Percentiles rank a stretch among this genome's conserved stretches.
These are phyloP conservation scores for Clinocottus analis DNA, from an alignment of 2,113 vertebrate species.

Conservation along the genomic window DNA sequence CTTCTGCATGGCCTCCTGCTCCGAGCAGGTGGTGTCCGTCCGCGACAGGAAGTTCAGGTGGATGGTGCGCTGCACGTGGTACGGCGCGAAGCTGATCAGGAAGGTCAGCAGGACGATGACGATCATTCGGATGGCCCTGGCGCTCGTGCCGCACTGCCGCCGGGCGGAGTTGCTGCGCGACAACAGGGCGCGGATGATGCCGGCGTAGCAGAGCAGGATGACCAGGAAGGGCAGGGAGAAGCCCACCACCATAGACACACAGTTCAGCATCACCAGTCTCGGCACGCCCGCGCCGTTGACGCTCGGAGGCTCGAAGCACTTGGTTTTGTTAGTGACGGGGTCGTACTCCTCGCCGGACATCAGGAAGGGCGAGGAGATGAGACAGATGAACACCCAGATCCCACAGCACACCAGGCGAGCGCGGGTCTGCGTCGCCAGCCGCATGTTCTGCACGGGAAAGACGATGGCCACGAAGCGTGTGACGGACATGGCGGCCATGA, in stretches of 20 bases:
- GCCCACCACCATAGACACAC: slow-evolving; percentile 88
- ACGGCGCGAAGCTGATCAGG: slow-evolving; percentile 92
- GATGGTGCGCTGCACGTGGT: slow-evolving; percentile 92
- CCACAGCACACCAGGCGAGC: slow-evolving; percentile 82
- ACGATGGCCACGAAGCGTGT: slow-evolving; percentile 96
- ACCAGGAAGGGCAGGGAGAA: slow-evolving; percentile 90
- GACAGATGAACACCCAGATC: slow-evolving; percentile 92
- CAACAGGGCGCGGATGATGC: slow-evolving; percentile 88
- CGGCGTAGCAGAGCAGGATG: slow-evolving; percentile 91
- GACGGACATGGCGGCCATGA: slow-evolving; percentile 97
- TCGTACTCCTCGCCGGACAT: slow-evolving; percentile 74
- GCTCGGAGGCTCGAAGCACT: slow-evolving; percentile 92
- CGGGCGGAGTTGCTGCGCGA: slow-evolving; percentile 76
- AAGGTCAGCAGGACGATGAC: slow-evolving; percentile 91
- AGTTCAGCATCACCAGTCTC: slow-evolving; percentile 83
- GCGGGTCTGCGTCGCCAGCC: slow-evolving; percentile 84
- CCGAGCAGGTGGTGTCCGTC: slow-evolving; percentile 68
- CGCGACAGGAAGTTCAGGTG: slow-evolving; percentile 84
- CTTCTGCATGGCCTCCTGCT: slow-evolving; percentile 88
- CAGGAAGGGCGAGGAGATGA: slow-evolving; percentile 89
- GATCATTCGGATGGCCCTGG: slow-evolving; percentile 93
- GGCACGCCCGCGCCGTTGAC: neutral
- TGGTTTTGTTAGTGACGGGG: slow-evolving; percentile 84
- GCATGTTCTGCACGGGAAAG: slow-evolving; percentile 90
- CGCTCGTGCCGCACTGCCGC: slow-evolving; percentile 81